Evolutionary conservation across 2,797 vertebrate genomes (phyloP).

Genomic region (Columba guinea): DNA sequence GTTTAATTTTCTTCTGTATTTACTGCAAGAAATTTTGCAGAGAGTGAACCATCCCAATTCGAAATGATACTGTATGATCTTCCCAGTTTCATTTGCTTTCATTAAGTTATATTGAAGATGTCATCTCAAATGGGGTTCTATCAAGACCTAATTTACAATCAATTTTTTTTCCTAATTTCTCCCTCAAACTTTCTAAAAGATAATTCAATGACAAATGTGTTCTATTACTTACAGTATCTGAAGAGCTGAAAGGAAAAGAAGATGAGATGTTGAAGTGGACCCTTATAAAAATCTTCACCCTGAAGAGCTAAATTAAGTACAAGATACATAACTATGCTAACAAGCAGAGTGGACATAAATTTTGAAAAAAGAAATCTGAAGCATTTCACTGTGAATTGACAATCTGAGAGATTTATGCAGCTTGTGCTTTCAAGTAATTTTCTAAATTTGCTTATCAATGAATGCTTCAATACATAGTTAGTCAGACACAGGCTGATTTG

Average conservation of each 20-base stretch:
- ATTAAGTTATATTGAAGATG: slow-evolving; percentile 3
- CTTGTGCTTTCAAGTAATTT: slow-evolving; percentile 43
- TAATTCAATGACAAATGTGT: slow-evolving; percentile 22
- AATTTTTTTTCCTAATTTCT: neutral
- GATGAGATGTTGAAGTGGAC: slow-evolving; percentile 21
- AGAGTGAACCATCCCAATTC: neutral
- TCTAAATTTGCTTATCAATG: slow-evolving; percentile 28
- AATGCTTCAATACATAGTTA: slow-evolving; percentile 33
- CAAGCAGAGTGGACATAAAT: neutral
- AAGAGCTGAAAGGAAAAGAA: neutral
- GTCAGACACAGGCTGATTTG: neutral
- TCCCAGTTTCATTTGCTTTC: neutral
- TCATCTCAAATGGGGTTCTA: neutral
- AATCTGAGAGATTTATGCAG: neutral
- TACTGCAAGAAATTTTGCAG: neutral
- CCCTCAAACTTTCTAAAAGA: neutral
- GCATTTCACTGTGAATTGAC: neutral
- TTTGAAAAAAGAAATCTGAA: neutral
- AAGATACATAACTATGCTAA: slow-evolving; percentile 16
- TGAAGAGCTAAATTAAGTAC: slow-evolving; percentile 14
- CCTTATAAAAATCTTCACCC: neutral
- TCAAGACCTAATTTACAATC: neutral
- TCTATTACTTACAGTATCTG: slow-evolving; percentile 23
- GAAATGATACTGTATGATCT: neutral
- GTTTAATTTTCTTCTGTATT: neutral